A percentile compares a stretch with the other conserved stretches of the same genome.
phyloP scores from a whole-genome alignment of 1,140 invertebrate species.

The Drosophila sucinea region DNA sequence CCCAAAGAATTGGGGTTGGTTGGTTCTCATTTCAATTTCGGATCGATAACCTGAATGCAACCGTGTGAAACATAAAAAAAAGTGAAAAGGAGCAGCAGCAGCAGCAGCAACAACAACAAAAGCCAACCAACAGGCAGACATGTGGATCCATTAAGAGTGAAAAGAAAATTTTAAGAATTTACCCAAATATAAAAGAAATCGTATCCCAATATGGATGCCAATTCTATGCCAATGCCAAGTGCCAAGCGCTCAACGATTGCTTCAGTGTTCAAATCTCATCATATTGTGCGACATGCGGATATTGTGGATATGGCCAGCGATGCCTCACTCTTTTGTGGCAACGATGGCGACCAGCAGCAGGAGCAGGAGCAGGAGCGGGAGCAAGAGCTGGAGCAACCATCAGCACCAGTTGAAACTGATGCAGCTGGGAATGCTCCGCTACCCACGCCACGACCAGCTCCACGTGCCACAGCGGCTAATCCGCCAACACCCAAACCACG shows the following conservation, averaged over 20 bases:
- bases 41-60: conserved; percentile 75
- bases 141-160: conserved; percentile 22
- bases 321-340: conserved; percentile 72
- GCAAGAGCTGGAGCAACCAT: conserved; percentile 18
- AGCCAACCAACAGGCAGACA: conserved; percentile 26
- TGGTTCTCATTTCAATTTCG: conserved; percentile 44
- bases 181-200: background rate
- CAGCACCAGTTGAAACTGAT: background rate
- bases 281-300: conserved; percentile 58
- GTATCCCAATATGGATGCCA: conserved; percentile 27
- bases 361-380: conserved; percentile 21
- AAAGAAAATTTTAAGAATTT: conserved; percentile 1
- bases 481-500: conserved; percentile 82
- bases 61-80: conserved; percentile 49
- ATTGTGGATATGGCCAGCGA: conserved; percentile 79
- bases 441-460: conserved; percentile 70
- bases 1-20: conserved; percentile 37
- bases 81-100: conserved; percentile 29
- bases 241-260: conserved; percentile 67
- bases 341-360: conserved; percentile 40
- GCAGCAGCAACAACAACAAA: conserved; percentile 7
- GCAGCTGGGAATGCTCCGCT: conserved; percentile 28
- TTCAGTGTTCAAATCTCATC: conserved; percentile 67
- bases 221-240: conserved; percentile 52
- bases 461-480: conserved; percentile 63